Percentiles rank a stretch among this genome's conserved stretches.
Evolutionary conservation across 1,140 invertebrate genomes (phyloP).

Genomic region (Aphis craccivora): DNA sequence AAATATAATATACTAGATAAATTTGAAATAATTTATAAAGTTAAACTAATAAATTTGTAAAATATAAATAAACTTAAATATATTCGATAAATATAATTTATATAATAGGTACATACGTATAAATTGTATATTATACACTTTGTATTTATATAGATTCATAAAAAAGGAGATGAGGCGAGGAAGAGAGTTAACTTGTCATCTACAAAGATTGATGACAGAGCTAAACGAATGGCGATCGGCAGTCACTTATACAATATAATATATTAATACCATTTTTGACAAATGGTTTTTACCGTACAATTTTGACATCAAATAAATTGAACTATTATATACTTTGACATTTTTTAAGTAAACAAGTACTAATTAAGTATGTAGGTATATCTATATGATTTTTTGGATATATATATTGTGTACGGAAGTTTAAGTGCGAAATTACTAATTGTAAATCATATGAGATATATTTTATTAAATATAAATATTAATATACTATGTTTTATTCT

Average conservation of each 20-base stretch:
- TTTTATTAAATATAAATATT: background rate
- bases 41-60: background rate
- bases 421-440: background rate
- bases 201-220: conserved; percentile 52
- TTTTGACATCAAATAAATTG: background rate
- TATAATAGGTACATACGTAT: background rate
- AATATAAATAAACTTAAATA: background rate
- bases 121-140: background rate
- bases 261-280: conserved; percentile 31
- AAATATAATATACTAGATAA: background rate
- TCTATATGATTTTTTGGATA: background rate
- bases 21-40: conserved; percentile 1
- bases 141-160: background rate
- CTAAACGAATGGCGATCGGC: background rate
- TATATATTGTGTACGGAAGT: background rate
- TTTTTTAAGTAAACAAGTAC: background rate
- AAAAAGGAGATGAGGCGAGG: background rate
- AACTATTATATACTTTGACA: background rate
- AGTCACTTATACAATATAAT: background rate
- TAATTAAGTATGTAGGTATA: background rate
- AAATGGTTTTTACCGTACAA: background rate
- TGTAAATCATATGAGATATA: background rate
- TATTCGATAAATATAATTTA: conserved; percentile 2
- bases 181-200: background rate
- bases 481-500: background rate